Base-by-base conservation (phyloP, 1,140 invertebrate genomes). In the Lamellibrachia luymesi region DNA sequence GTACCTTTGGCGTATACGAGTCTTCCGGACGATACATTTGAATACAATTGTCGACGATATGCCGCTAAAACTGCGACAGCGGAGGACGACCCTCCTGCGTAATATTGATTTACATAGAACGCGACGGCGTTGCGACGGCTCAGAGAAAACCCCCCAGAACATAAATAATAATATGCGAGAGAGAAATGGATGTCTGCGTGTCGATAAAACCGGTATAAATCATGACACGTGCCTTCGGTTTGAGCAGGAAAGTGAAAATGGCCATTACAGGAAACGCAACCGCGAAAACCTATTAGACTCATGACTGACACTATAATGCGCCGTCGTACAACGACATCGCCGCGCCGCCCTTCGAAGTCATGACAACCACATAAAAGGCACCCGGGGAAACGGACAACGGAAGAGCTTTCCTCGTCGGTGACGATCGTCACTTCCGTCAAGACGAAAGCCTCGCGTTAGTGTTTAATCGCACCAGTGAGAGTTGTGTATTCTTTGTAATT, bases 151-250 rank as follows among this genome's bases (percentile, higher is more conserved):
- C 8, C 17, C 25, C 64, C 8, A 80, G 64, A 80, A 80, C 64
- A 80, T 80, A 80, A 80, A 80, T 80, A 80, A 80, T 80, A 80
- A 80, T 80, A 80, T 80, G 64, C 64, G 64, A 80, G 64, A 80
- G 64, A 80, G 64, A 80, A 80, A 80, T 80, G 64, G 64, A 80
- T 80, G 64, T 80, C 64, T 22, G 64, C 64, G 13, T 80, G 64
- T 80, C 64, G 64, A 80, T 80, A 80, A 80, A 80, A 80, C 64
- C 64, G 64, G 64, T 80, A 80, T 80, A 80, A 80, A 80, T 80
- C 64, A 80, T 80, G 64, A 80, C 64, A 80, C 64, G 64, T 80
- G 64, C 64, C 64, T 80, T 80, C 64, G 64, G 64, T 80, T 80
- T 80, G 64, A 80, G 64, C 64, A 80, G 64, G 64, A 80, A 80